Percentiles rank a stretch among this genome's conserved stretches.
Conservation (phyloP, 37 sponge, comb jelly and placozoan species). For the Tethya wilhelma region DNA sequence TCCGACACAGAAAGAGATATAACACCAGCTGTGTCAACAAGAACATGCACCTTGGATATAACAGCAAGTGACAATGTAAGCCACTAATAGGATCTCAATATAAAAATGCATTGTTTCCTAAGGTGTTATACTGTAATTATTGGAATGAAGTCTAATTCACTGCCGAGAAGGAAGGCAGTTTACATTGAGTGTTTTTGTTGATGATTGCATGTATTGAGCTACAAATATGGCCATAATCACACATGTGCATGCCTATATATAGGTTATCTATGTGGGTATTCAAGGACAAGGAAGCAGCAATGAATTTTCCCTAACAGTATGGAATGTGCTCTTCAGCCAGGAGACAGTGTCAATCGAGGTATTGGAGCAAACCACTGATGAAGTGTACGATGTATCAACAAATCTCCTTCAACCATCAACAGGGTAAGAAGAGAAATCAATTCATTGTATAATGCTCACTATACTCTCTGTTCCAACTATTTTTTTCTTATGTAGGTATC, state of each 20-base stretch:
- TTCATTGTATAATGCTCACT: background rate
- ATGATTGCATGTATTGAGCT: no score
- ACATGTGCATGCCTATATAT: background rate
- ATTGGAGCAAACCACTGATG: slow-evolving; percentile 21
- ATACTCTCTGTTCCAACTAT: background rate
- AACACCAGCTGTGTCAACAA: background rate
- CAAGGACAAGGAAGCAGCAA: slow-evolving; percentile 37
- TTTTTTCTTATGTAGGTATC: slow-evolving; percentile 1
- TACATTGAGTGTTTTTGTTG: background rate
- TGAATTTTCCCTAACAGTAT: slow-evolving; percentile 46
- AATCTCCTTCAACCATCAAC: slow-evolving; percentile 16
- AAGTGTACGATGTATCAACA: slow-evolving; percentile 23
- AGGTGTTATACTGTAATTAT: no score
- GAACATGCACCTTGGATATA: background rate
- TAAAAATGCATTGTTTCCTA: no score
- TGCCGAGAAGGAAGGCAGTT: no score
- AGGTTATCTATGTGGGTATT: slow-evolving; percentile 69
- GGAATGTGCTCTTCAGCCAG: slow-evolving; percentile 51
- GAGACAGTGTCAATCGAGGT: slow-evolving; percentile 36
- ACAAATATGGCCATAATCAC: background rate
- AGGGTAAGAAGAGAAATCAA: background rate
- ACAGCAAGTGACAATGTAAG: background rate
- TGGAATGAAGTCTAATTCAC: no score
- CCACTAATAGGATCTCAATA: no score
- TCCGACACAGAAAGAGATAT: slow-evolving; percentile 3